phyloP scores from a whole-genome alignment of 1,140 invertebrate species.

The Drosophila subpulchrella region DNA sequence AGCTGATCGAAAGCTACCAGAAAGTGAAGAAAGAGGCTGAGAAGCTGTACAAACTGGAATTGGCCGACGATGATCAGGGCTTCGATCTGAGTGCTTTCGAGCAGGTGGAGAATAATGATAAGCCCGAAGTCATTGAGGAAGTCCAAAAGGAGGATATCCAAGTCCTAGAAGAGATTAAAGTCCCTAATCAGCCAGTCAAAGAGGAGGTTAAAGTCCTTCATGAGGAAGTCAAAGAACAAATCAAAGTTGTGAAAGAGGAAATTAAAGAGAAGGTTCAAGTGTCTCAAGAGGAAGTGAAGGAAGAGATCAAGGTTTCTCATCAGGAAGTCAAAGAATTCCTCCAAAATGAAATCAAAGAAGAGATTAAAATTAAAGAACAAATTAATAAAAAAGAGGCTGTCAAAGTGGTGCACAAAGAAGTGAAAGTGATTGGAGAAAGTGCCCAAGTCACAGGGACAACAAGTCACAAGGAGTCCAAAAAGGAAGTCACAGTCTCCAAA shows the following conservation, averaged over 20 bases:
- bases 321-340: constrained; percentile 8
- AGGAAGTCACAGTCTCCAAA: constrained; percentile 17
- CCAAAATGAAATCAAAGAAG: constrained; percentile 1
- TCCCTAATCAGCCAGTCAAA: not conserved
- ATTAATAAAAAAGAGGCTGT: not conserved
- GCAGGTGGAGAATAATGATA: constrained; percentile 32
- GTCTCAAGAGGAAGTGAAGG: not conserved
- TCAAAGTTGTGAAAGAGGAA: not conserved
- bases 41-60: constrained; percentile 59
- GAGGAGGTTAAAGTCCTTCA: not conserved
- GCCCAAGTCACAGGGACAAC: constrained; percentile 11
- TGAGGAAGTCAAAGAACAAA: constrained; percentile 1
- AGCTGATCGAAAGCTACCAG: constrained; percentile 80
- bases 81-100: constrained; percentile 75
- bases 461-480: constrained; percentile 18
- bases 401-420: constrained; percentile 5
- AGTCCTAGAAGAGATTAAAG: not conserved
- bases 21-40: constrained; percentile 81
- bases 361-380: not conserved
- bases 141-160: not conserved
- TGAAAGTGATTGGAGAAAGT: constrained; percentile 6
- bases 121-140: not conserved
- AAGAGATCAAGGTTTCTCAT: constrained; percentile 1
- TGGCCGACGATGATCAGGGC: constrained; percentile 70
- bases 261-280: not conserved